Conservation (phyloP, 2,113 vertebrate species). For the Carollia perspicillata region DNA sequence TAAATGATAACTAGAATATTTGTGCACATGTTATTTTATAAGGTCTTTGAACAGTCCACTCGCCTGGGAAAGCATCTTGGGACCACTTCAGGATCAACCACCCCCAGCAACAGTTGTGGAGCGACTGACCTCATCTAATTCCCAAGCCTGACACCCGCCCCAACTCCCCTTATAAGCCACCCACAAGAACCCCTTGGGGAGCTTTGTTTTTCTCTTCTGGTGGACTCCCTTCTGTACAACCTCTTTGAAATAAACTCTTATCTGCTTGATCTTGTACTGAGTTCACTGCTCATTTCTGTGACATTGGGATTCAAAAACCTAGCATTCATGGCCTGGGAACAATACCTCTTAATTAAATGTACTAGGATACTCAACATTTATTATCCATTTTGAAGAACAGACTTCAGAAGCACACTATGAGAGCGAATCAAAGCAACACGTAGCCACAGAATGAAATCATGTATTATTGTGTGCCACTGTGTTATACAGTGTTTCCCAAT, state of each 20-base stretch:
- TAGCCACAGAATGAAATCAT: neutral
- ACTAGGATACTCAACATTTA: neutral
- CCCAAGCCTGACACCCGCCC: neutral
- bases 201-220: neutral
- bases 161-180: neutral
- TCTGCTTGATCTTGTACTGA: neutral
- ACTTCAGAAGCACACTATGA: neutral
- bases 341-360: neutral
- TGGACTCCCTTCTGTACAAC: neutral
- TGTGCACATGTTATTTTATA: neutral
- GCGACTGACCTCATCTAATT: neutral
- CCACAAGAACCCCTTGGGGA: neutral
- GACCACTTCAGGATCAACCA: neutral
- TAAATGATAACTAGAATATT: neutral
- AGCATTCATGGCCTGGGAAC: neutral
- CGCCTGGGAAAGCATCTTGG: neutral
- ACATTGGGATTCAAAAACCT: neutral
- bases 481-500: neutral
- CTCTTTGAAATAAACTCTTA: neutral
- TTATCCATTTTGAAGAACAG: neutral
- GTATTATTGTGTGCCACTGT: neutral
- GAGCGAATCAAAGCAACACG: neutral
- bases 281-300: neutral
- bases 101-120: neutral
- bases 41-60: neutral